These are phyloP conservation scores for Otolemur garnettii DNA, from an alignment of 2,113 vertebrate species.

Conservation along the genomic window DNA sequence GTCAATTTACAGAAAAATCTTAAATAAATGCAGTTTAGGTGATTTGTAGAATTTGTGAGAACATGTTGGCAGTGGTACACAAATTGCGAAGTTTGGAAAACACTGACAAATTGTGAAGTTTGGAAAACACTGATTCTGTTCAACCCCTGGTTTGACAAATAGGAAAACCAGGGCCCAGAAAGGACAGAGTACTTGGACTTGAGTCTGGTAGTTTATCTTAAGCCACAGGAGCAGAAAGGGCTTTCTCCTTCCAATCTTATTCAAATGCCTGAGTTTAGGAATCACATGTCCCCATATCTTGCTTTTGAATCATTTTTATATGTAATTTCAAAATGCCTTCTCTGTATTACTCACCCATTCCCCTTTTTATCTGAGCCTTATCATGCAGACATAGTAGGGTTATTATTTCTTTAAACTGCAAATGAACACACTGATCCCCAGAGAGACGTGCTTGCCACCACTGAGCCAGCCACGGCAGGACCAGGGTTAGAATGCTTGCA, in stretches of 20 bases:
- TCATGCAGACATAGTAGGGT: neutral
- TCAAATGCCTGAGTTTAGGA: neutral
- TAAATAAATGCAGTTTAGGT: neutral
- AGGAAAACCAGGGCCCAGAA: neutral
- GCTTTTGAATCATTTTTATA: neutral
- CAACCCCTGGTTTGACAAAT: neutral
- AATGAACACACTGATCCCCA: neutral
- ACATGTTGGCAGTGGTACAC: neutral
- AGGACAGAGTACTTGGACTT: neutral
- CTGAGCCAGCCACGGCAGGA: neutral
- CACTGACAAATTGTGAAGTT: neutral
- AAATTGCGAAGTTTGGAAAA: neutral
- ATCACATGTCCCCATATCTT: neutral
- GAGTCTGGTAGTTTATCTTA: neutral
- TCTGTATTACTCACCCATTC: neutral
- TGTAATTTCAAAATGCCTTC: neutral
- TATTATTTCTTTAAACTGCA: neutral
- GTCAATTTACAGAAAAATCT: neutral
- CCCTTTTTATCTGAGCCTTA: neutral
- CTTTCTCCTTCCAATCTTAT: neutral
- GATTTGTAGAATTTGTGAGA: neutral
- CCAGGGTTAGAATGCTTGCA: neutral
- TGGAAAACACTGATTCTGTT: neutral
- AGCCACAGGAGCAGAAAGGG: neutral
- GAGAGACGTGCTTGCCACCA: neutral